phyloP scores from a whole-genome alignment of 35 echinoderm and acorn worm genomes.

The Apostichopus parvimensis region DNA sequence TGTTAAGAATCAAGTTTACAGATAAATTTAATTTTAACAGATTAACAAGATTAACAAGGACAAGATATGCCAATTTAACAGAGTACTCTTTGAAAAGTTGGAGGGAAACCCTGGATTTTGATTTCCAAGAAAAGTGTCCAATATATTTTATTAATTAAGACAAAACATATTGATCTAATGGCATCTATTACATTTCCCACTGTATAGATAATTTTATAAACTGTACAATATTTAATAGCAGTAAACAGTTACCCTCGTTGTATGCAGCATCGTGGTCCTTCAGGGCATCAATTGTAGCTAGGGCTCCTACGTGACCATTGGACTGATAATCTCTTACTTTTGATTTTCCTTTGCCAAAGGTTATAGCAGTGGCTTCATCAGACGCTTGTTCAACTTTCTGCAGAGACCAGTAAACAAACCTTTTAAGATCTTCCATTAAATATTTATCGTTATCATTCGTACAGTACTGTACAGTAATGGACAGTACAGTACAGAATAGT shows the following conservation, averaged over 20 bases:
- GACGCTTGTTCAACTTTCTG: constrained; percentile 97
- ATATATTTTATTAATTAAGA: no score
- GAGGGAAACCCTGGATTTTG: no score
- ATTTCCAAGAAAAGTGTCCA: no score
- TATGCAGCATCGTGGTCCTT: constrained; percentile 91
- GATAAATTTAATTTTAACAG: no score
- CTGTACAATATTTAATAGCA: not conserved
- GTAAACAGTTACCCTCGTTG: constrained; percentile 65
- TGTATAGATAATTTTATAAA: no score
- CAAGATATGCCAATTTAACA: no score
- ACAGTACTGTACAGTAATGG: not conserved
- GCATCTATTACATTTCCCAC: not conserved
- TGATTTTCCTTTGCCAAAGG: constrained; percentile 68
- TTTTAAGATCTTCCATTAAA: no score
- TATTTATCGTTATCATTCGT: no score
- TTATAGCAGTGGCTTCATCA: constrained; percentile 82
- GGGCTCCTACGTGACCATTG: constrained; percentile 68
- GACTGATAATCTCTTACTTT: constrained; percentile 27
- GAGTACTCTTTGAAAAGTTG: no score
- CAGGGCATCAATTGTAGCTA: constrained; percentile 84
- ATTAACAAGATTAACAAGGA: no score
- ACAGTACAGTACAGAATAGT: no score
- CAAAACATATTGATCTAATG: not conserved
- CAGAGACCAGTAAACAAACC: not conserved
- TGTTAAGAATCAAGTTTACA: no score